Conservation (phyloP, 2,113 vertebrate species). For the Onychorhynchus coronatus region DNA sequence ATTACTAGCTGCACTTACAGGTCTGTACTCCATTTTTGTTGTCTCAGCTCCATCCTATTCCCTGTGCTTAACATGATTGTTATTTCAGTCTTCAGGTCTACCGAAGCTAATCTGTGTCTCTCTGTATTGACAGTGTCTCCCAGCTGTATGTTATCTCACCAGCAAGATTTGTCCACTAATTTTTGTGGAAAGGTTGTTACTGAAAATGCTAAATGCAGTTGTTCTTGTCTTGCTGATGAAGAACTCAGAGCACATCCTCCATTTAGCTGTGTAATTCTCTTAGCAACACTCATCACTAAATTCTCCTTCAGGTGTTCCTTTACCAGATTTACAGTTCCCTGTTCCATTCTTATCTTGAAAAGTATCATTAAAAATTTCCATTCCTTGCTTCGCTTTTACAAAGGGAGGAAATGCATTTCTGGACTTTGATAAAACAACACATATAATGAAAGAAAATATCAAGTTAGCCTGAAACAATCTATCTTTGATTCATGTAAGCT, state of each 20-base stretch:
- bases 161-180: background rate
- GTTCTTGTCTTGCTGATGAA: background rate
- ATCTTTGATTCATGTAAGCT: background rate
- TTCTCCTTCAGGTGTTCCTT: background rate
- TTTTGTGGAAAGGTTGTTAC: background rate
- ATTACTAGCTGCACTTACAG: background rate
- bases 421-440: background rate
- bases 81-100: background rate
- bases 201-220: background rate
- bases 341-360: background rate
- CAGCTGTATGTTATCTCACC: background rate
- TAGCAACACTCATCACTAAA: background rate
- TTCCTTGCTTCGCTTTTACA: background rate
- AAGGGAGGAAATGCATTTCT: background rate
- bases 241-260: background rate
- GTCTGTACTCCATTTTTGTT: background rate
- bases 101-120: background rate
- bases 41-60: background rate
- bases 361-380: background rate
- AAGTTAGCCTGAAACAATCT: background rate
- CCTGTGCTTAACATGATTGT: background rate
- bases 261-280: background rate
- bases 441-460: background rate
- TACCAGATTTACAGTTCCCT: background rate
- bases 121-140: background rate